Base-by-base conservation (phyloP, 2,888 invertebrate genomes). In the Limnephilus auricula region DNA sequence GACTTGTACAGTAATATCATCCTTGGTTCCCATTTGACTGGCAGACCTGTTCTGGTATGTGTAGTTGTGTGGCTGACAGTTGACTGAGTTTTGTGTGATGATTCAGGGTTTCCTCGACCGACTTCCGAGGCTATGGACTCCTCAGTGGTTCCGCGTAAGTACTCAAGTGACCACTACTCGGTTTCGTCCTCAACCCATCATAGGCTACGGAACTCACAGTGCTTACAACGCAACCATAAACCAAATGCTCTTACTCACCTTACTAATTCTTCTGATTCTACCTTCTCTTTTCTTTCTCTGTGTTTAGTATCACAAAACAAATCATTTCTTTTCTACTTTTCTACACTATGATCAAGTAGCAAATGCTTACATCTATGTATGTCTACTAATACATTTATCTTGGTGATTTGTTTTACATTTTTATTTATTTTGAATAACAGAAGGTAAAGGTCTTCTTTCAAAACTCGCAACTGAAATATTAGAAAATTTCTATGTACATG, bases 91-190 rank as follows among this genome's bases (percentile, higher is more conserved):
- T 88, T 88, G n/a, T 88, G 87, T 88, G 78, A 32, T 78, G 78
- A 88, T 88, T n/a, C 87, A 88, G 87, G 87, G 40, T 88, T 88
- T 34, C 87, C 87, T 34, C 65, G 34, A 13, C 65, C 65, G 87
- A 32, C 18, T 18, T 37, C 31, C 32, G 78, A 37, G 34, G 37
- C 65, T 34, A 34, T 78, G 32, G 78, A 78, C 34, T 34, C 87
- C 37, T 88, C 87, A 78, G 87, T 88, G 87, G 87, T 88, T 34
- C 34, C 65, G 37, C 87, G 87, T 88, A 78, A 88, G 87, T 88
- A 88, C 37, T 65, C 40, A 86, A 18, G 83, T 83, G 37, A 30
- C 18, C 82, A 34, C 25, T 37, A 82, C 34, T 82, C 82, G 34
- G 82, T 82, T 18, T 82, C 13, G 82, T 82, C 82, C 82, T 82